These are phyloP conservation scores for Cephus cinctus DNA, from an alignment of 1,140 invertebrate genomes.

Conservation along the genomic window DNA sequence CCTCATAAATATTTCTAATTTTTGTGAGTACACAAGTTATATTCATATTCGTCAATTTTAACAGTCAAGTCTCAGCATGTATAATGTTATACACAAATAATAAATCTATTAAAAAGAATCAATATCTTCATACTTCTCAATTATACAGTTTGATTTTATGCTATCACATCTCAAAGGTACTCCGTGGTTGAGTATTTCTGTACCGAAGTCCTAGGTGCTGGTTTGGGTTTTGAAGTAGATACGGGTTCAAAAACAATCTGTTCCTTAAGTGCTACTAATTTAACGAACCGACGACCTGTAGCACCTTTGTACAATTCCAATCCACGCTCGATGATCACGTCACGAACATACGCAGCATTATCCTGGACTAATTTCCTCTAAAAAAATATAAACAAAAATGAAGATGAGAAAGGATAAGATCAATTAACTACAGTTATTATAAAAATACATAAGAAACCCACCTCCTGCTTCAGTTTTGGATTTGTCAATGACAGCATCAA, in stretches of 20 bases:
- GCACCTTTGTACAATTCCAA: constrained; percentile 47
- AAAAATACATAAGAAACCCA: no score
- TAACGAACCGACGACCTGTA: constrained; percentile 42
- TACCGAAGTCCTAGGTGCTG: constrained; percentile 41
- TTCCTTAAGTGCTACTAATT: constrained; percentile 39
- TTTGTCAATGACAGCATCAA: constrained; percentile 61
- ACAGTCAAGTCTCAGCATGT: no score
- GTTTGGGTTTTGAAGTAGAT: constrained; percentile 33
- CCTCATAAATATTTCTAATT: no score
- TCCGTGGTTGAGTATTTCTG: constrained; percentile 46
- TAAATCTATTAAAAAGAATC: no score
- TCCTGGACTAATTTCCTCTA: constrained; percentile 47
- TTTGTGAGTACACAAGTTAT: no score
- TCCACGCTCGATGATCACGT: constrained; percentile 41
- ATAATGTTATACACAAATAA: no score
- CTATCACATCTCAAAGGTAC: constrained; percentile 47
- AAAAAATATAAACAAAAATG: no score
- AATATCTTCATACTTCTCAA: no score
- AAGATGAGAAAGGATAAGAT: no score
- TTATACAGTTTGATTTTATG: no score
- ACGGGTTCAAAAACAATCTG: constrained; percentile 37
- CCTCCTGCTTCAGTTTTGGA: constrained; percentile 61
- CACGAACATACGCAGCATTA: constrained; percentile 42
- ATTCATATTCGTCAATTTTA: no score
- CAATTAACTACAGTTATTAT: no score